phyloP scores from a whole-genome alignment of 2,797 vertebrate species.

The Enteromius paludinosus region DNA sequence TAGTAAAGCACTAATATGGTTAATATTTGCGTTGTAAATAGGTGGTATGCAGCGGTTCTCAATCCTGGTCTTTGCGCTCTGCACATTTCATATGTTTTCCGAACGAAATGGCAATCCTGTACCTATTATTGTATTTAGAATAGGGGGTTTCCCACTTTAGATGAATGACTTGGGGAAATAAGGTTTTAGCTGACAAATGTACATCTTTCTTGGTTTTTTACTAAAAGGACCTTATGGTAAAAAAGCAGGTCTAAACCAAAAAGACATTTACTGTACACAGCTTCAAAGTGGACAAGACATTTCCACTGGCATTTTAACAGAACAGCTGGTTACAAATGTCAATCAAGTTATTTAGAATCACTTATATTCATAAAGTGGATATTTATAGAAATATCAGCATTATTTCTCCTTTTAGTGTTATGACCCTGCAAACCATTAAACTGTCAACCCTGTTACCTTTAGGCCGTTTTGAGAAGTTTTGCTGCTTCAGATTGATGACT shows the following conservation, averaged over 20 bases:
- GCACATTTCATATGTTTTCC: too few relatives aligned
- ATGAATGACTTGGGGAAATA: neutral
- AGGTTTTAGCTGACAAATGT: neutral
- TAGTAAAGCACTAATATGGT: neutral
- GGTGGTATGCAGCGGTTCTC: too few relatives aligned
- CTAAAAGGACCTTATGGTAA: neutral
- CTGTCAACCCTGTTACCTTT: constrained; percentile 4
- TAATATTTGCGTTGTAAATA: too few relatives aligned
- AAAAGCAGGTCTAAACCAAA: neutral
- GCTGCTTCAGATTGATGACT: neutral
- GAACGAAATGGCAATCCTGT: neutral
- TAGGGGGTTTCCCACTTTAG: neutral
- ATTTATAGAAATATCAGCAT: neutral
- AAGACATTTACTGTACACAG: neutral
- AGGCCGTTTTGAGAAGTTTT: neutral
- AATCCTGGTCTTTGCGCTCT: too few relatives aligned
- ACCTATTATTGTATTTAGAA: neutral
- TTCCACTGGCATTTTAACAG: neutral
- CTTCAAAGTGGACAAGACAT: neutral
- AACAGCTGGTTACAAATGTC: neutral
- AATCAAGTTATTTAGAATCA: neutral
- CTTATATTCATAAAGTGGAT: neutral
- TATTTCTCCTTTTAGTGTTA: neutral
- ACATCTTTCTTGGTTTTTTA: neutral
- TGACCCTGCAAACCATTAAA: neutral